These are phyloP conservation scores for Amphiprion percula DNA, from an alignment of 2,113 vertebrate genomes.

Conservation along the genomic window DNA sequence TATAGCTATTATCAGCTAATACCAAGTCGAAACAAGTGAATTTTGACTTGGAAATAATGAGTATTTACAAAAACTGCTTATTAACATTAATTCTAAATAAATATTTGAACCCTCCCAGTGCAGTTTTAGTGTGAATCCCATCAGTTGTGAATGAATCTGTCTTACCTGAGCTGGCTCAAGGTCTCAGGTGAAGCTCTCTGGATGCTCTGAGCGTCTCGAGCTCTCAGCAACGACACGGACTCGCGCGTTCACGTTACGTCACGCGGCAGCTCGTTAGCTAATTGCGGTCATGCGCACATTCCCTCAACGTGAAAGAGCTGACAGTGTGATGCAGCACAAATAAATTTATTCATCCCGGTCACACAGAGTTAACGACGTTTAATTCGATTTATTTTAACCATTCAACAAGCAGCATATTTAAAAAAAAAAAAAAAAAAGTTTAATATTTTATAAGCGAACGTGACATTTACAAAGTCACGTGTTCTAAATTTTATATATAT, in stretches of 20 bases:
- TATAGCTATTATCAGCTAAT: too few relatives aligned
- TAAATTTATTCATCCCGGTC: neutral
- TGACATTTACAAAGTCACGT: too few relatives aligned
- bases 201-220: neutral
- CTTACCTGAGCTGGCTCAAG: conserved; percentile 52
- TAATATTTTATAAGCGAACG: too few relatives aligned
- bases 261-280: conserved; percentile 39
- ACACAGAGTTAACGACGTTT: neutral
- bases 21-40: too few relatives aligned
- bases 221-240: neutral
- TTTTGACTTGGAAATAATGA: too few relatives aligned
- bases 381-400: too few relatives aligned
- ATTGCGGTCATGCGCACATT: conserved; percentile 69
- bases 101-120: neutral
- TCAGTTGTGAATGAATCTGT: rapidly evolving
- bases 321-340: neutral
- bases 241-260: conserved; percentile 2
- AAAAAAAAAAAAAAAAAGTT: too few relatives aligned
- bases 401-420: too few relatives aligned
- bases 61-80: too few relatives aligned
- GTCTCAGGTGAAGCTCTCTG: neutral
- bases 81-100: too few relatives aligned
- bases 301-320: conserved; percentile 1
- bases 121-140: neutral
- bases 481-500: too few relatives aligned